phyloP scores from a whole-genome alignment of 1,140 invertebrate species.

The Ctenoplectra terminalis region DNA sequence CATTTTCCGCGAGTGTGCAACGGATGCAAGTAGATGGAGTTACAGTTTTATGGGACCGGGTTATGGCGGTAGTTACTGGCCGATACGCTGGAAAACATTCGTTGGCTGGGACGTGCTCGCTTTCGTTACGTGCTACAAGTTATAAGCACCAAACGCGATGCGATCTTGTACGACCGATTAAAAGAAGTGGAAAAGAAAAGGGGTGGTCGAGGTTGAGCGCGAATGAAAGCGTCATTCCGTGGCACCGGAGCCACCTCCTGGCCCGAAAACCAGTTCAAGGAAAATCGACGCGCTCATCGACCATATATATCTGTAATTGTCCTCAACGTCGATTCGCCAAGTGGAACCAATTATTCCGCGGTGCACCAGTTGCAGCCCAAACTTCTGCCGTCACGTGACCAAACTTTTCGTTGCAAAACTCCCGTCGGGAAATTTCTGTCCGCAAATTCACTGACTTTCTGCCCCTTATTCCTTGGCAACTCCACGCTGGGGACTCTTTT shows the following conservation, averaged over 20 bases:
- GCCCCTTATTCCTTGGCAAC: conserved; percentile 17
- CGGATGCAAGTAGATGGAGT: conserved; percentile 54
- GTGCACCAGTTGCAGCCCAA: conserved; percentile 57
- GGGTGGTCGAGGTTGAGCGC: not conserved
- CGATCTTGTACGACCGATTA: conserved; percentile 36
- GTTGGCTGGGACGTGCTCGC: not conserved
- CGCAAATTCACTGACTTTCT: conserved; percentile 55
- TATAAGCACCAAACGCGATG: conserved; percentile 1
- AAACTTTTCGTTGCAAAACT: conserved; percentile 53
- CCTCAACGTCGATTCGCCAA: conserved; percentile 21
- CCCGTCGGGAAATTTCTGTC: conserved; percentile 48
- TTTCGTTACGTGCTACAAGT: conserved; percentile 37
- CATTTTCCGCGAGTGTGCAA: conserved; percentile 51
- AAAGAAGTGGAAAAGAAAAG: not conserved
- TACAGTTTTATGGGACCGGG: conserved; percentile 59
- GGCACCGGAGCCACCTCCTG: not conserved
- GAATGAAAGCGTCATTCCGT: not conserved
- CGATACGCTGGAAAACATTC: conserved; percentile 46
- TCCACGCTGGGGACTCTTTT: conserved; percentile 38
- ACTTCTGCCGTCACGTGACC: conserved; percentile 63
- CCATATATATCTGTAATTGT: conserved; percentile 49
- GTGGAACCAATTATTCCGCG: conserved; percentile 60
- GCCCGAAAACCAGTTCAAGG: conserved; percentile 38
- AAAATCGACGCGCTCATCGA: conserved; percentile 25
- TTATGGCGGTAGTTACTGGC: conserved; percentile 53